Conservation (phyloP, 1,140 invertebrate species). For the Contarinia nasturtii region DNA sequence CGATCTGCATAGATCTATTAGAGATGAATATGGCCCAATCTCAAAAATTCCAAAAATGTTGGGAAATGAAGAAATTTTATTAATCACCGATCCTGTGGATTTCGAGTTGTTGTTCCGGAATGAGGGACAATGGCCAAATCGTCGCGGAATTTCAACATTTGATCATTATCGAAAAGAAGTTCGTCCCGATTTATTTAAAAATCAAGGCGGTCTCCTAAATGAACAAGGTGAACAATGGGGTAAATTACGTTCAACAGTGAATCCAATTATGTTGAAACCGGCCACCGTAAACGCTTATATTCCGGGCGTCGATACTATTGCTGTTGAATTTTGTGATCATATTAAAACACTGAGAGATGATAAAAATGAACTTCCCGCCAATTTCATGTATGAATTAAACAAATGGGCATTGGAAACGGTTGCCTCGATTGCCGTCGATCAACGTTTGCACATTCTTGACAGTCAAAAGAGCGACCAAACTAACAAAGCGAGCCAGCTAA, state of each 20-base stretch:
- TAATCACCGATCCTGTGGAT: conserved; percentile 11
- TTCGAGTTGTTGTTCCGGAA: conserved; percentile 15
- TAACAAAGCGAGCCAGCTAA: conserved; percentile 29
- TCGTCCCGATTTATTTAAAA: conserved; percentile 12
- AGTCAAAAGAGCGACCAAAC: background rate
- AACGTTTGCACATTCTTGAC: conserved; percentile 24
- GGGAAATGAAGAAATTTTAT: conserved; percentile 12
- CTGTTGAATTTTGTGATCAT: conserved; percentile 17
- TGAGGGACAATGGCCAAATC: conserved; percentile 11
- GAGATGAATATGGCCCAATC: background rate
- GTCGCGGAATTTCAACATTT: conserved; percentile 12
- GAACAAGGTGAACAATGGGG: conserved; percentile 18
- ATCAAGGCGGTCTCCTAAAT: conserved; percentile 10
- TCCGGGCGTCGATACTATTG: conserved; percentile 12
- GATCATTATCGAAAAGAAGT: conserved; percentile 14
- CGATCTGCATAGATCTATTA: background rate
- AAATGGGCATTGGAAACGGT: conserved; percentile 52
- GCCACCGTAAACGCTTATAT: conserved; percentile 16
- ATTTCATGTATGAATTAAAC: conserved; percentile 40
- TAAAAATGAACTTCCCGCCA: conserved; percentile 29
- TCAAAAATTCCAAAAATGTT: conserved; percentile 11
- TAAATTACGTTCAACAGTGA: conserved; percentile 15
- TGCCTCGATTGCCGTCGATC: conserved; percentile 42
- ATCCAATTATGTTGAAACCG: conserved; percentile 18
- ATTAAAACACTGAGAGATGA: conserved; percentile 30